Evolutionary conservation across 1,140 invertebrate species (phyloP).

Genomic region (Sitophilus oryzae): DNA sequence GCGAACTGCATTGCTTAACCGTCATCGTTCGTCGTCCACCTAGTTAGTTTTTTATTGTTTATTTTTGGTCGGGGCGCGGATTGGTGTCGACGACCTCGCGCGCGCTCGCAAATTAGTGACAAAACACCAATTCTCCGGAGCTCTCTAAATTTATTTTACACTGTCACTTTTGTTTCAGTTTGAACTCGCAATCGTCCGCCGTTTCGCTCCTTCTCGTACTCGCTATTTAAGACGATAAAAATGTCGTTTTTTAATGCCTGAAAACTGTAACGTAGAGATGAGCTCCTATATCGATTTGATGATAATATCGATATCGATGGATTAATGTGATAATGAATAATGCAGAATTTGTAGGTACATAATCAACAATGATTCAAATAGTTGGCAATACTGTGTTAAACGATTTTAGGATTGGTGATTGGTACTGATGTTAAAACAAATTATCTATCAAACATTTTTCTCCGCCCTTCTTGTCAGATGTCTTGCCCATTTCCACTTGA

Average conservation of each 20-base stretch:
- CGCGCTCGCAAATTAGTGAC: too few relatives aligned
- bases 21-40: background rate
- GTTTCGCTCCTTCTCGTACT: background rate
- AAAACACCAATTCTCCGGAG: conserved; percentile 12
- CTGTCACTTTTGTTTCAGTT: conserved; percentile 33
- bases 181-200: background rate
- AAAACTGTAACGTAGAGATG: conserved; percentile 9
- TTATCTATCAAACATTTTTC: too few relatives aligned
- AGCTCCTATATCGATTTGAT: too few relatives aligned
- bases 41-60: conserved; percentile 7
- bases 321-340: too few relatives aligned
- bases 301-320: too few relatives aligned
- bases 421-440: too few relatives aligned
- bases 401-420: too few relatives aligned
- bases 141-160: conserved; percentile 34
- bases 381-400: too few relatives aligned
- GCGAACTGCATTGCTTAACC: background rate
- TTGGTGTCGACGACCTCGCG: conserved; percentile 13
- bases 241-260: conserved; percentile 15
- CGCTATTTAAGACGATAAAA: conserved; percentile 1
- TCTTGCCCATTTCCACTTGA: too few relatives aligned
- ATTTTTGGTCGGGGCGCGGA: conserved; percentile 3
- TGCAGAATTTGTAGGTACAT: too few relatives aligned
- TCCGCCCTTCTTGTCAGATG: too few relatives aligned
- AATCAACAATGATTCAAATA: too few relatives aligned